phyloP scores from a whole-genome alignment of 2,888 invertebrate species.

The Argynnis bischoffii region DNA sequence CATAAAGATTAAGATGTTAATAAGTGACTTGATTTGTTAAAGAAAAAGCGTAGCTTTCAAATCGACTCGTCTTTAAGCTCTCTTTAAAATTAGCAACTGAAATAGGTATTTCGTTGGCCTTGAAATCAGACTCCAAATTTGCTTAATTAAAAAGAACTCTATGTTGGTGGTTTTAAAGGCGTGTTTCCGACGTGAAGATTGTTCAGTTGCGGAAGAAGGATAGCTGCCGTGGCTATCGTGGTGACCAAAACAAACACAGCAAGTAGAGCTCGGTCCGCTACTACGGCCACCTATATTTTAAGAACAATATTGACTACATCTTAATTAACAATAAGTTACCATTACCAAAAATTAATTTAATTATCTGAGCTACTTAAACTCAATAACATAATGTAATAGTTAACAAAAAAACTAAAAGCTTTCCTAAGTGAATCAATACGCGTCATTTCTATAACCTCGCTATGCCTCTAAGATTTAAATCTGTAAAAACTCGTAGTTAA shows the following conservation, averaged over 20 bases:
- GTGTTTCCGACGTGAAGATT: constrained; percentile 76
- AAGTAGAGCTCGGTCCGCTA: constrained; percentile 90
- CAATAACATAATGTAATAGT: too few relatives aligned
- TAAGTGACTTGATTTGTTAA: constrained; percentile 6
- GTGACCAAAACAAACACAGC: constrained; percentile 90
- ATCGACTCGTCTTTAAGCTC: constrained; percentile 11
- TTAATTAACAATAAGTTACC: neutral
- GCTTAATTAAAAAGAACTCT: constrained; percentile 41
- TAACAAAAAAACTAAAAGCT: neutral
- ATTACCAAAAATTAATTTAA: too few relatives aligned
- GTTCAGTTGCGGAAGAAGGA: constrained; percentile 86
- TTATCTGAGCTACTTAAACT: too few relatives aligned
- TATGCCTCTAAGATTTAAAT: neutral
- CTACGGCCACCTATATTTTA: constrained; percentile 85
- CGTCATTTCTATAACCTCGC: neutral
- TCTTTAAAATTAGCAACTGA: constrained; percentile 15
- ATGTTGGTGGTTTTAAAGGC: constrained; percentile 71
- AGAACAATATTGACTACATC: neutral
- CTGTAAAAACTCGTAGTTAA: neutral
- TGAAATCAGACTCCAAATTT: constrained; percentile 16
- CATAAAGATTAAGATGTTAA: neutral
- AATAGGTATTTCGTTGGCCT: constrained; percentile 25
- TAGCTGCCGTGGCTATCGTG: constrained; percentile 89
- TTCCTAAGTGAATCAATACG: neutral
- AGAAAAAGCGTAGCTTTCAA: constrained; percentile 9